Conservation (phyloP, 1,140 invertebrate genomes). For the Ceratina australensis region DNA sequence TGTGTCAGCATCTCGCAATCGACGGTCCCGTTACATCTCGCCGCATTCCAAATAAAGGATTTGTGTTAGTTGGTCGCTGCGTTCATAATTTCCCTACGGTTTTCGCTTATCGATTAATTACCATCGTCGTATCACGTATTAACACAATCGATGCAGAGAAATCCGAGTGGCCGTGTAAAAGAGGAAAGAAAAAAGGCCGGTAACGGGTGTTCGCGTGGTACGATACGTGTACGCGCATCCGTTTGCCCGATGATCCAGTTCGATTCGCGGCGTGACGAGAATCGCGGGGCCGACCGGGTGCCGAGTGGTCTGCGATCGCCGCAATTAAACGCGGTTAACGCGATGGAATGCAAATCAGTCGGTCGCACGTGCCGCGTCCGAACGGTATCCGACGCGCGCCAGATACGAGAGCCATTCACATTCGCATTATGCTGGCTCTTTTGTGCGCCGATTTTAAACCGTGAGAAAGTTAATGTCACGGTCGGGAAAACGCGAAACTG, state of each 20-base stretch:
- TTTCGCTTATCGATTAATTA: not conserved
- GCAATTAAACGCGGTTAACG: conserved; percentile 31
- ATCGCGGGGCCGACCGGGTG: conserved; percentile 4
- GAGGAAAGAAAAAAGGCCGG: conserved; percentile 16
- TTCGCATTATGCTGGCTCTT: not conserved
- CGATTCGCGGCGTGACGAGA: conserved; percentile 28
- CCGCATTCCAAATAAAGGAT: conserved; percentile 48
- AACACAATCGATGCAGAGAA: too few species aligned
- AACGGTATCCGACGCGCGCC: conserved; percentile 21
- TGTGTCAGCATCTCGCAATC: conserved; percentile 36
- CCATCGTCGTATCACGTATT: too few species aligned
- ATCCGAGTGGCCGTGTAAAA: conserved; percentile 2
- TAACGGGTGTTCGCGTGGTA: conserved; percentile 23
- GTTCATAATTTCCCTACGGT: not conserved
- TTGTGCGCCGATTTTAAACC: not conserved
- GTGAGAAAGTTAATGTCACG: conserved; percentile 40
- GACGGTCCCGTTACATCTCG: conserved; percentile 55
- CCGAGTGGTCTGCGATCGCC: conserved; percentile 8
- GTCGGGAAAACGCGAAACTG: conserved; percentile 15
- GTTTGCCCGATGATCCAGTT: conserved; percentile 46
- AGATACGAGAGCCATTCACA: conserved; percentile 15
- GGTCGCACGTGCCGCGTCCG: conserved; percentile 10
- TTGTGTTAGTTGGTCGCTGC: conserved; percentile 18
- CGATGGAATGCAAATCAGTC: conserved; percentile 37
- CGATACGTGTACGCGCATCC: not conserved